These are phyloP conservation scores for Paracentrotus lividus DNA, from an alignment of 53 echinoderm and acorn worm genomes.

Conservation along the genomic window DNA sequence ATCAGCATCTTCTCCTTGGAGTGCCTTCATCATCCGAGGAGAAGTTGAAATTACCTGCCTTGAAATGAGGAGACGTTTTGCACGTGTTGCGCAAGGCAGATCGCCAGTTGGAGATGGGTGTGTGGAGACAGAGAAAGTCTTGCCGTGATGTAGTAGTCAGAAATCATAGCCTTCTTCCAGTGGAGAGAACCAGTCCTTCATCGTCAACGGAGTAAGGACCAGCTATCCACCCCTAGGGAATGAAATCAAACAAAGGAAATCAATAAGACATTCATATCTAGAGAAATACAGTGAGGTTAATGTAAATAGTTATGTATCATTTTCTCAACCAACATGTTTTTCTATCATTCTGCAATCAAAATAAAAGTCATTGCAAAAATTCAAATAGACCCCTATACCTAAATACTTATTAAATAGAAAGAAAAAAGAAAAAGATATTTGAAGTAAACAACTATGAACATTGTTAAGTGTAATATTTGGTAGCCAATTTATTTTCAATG, in stretches of 20 bases:
- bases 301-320: neutral
- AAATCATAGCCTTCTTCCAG: constrained; percentile 67
- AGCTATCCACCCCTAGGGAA: constrained; percentile 65
- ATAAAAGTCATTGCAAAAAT: neutral
- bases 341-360: neutral
- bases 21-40: constrained; percentile 58
- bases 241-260: neutral
- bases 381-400: neutral
- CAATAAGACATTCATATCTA: neutral
- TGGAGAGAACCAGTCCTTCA: constrained; percentile 71
- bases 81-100: constrained; percentile 69
- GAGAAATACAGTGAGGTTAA: no score
- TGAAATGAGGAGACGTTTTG: constrained; percentile 69
- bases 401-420: neutral
- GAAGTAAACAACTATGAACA: neutral
- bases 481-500: no score
- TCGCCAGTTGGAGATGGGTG: constrained; percentile 71
- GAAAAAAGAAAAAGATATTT: neutral
- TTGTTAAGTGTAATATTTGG: neutral
- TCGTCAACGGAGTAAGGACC: constrained; percentile 69
- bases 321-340: neutral
- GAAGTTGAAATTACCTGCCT: constrained; percentile 66
- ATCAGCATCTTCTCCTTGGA: neutral
- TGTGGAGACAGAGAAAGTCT: constrained; percentile 61
- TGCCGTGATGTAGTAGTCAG: constrained; percentile 68